Conservation (phyloP, 2,797 vertebrate genomes). For the Leontocebus nigricollis region DNA sequence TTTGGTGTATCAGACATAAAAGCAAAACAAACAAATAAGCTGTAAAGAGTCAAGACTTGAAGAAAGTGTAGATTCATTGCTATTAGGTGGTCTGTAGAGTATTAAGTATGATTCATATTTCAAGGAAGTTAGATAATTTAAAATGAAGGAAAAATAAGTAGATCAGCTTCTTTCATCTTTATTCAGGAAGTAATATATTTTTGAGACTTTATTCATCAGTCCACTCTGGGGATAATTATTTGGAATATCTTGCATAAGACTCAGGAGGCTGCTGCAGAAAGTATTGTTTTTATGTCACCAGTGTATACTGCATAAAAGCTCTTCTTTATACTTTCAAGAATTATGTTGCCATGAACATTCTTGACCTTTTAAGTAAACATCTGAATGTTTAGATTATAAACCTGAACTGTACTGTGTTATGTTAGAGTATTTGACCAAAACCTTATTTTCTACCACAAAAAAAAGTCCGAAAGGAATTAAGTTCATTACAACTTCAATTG, state of each 20-base stretch:
- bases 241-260: neutral
- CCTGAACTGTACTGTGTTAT: neutral
- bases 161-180: neutral
- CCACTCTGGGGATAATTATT: neutral
- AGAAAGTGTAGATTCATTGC: neutral
- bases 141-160: neutral
- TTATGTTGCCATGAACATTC: neutral
- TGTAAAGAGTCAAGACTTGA: neutral
- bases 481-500: neutral
- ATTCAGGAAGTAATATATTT: neutral
- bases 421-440: neutral
- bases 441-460: neutral
- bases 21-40: neutral
- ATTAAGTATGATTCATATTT: neutral
- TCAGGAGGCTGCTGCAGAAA: neutral
- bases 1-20: neutral
- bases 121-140: neutral
- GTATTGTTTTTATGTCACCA: neutral
- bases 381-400: constrained; percentile 12
- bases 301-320: neutral
- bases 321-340: neutral
- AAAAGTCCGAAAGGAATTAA: neutral
- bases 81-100: neutral
- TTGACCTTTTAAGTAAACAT: neutral
- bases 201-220: neutral